Base-by-base conservation (phyloP, 2,888 invertebrate species). In the Orchesella flavescens region DNA sequence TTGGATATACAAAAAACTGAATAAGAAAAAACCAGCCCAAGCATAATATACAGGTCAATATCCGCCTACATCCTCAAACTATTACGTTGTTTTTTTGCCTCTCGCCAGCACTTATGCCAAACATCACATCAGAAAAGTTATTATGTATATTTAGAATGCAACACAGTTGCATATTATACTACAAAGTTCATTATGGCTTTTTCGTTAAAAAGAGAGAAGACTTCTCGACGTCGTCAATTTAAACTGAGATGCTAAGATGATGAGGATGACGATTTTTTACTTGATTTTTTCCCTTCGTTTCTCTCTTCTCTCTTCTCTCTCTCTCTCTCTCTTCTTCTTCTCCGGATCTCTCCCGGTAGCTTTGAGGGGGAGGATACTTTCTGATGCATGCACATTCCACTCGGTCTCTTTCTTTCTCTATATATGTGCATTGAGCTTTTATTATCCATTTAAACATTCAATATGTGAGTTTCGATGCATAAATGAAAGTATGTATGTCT, bases 11-110 rank as follows among this genome's bases (percentile, higher is more conserved):
- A 34, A 34, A 4, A 34, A 7, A 34, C 34, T 2, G 34, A 7
- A n/a, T 46, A 46, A 53, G 53, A 53, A 53, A n/a, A 53, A n/a
- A 53, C 15, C 53, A 34, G 34, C 34, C 34, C 34, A 34, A 12
- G 53, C 53, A 53, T 53, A 53, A 53, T 53, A 53, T 53, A n/a
- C 66, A 44, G 66, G 34, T 66, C 76, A 82, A 76, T 82, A 82
- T 82, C 82, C 82, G 82, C 82, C 82, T 82, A 82, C 82, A 82
- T 82, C 82, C 82, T 81, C 72, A 72, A 49, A 55, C 46, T 12
- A 7, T 63, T 49, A 13, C 3, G 53, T 24, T 59, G 9, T 59
- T 59, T 57, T 19, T 57, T 23, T 44, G 43, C 43, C 43, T 44
- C 66, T 44, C 3, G 13, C 5, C 15, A 7, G 19, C 43, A 43